Evolutionary conservation across 2,888 invertebrate species (phyloP).

Genomic region (Colostygia pectinataria): DNA sequence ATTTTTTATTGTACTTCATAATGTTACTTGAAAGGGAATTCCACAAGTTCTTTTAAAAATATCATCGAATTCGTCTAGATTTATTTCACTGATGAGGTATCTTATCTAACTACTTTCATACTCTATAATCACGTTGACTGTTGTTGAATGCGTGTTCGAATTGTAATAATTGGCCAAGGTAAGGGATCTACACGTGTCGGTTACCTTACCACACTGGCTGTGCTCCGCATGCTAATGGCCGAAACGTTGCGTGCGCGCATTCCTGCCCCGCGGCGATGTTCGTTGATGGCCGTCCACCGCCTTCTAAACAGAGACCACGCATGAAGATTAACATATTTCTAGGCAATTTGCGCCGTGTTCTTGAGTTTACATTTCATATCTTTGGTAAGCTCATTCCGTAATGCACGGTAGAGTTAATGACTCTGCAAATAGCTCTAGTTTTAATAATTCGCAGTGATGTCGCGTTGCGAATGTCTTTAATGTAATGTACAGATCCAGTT

Average conservation of each 20-base stretch:
- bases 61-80: background rate
- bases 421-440: constrained; percentile 57
- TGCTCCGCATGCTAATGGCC: constrained; percentile 71
- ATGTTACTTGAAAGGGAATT: too few relatives aligned
- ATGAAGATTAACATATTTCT: constrained; percentile 31
- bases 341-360: constrained; percentile 37
- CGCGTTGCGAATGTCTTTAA: constrained; percentile 46
- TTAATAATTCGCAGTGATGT: constrained; percentile 62
- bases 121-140: constrained; percentile 44
- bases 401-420: constrained; percentile 48
- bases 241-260: constrained; percentile 68
- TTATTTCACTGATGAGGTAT: background rate
- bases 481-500: constrained; percentile 62
- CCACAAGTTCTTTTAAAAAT: too few relatives aligned
- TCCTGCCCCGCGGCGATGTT: constrained; percentile 52
- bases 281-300: constrained; percentile 37
- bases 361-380: constrained; percentile 27
- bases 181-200: constrained; percentile 67
- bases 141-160: constrained; percentile 53
- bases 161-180: constrained; percentile 67
- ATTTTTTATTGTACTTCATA: too few relatives aligned
- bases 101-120: background rate
- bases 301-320: constrained; percentile 39
- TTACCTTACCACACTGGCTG: constrained; percentile 59
- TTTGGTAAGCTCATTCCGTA: constrained; percentile 19